Evolutionary conservation across 2,113 vertebrate genomes (phyloP).

Genomic region (Nanorana parkeri): DNA sequence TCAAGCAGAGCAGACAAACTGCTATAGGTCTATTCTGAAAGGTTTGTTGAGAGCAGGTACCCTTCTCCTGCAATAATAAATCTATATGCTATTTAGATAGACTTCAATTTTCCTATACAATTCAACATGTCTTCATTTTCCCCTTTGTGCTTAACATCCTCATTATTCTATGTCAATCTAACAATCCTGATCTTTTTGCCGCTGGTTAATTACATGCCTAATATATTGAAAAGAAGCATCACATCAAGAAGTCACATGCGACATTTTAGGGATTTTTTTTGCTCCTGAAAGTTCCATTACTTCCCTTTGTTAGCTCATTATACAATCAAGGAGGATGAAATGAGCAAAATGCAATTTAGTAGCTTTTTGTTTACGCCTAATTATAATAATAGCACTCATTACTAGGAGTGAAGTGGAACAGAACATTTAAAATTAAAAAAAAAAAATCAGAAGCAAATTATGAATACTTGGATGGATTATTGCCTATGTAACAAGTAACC

Average conservation of each 20-base stretch:
- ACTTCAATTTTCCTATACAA: too few relatives aligned
- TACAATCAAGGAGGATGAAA: slow-evolving; percentile 8
- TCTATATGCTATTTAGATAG: too few relatives aligned
- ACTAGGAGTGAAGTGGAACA: slow-evolving; percentile 60
- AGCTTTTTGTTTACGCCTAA: slow-evolving; percentile 54
- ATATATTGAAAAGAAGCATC: not conserved
- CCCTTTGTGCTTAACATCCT: too few relatives aligned
- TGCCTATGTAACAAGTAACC: slow-evolving; percentile 62
- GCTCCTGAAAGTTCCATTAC: not conserved
- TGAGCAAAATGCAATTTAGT: slow-evolving; percentile 52
- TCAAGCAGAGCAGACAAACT: too few relatives aligned
- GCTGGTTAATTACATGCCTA: not conserved
- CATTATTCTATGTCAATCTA: too few relatives aligned
- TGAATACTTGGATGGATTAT: slow-evolving; percentile 60
- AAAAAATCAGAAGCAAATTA: slow-evolving; percentile 64
- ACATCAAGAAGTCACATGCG: not conserved
- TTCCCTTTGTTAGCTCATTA: slow-evolving; percentile 27
- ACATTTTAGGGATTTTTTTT: not conserved
- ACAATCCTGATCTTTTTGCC: not conserved
- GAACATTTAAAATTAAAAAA: slow-evolving; percentile 35
- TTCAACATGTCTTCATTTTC: too few relatives aligned
- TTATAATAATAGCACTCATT: slow-evolving; percentile 64
- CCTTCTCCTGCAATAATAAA: too few relatives aligned
- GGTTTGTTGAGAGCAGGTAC: too few relatives aligned
- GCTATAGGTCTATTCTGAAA: too few relatives aligned